A percentile compares a stretch with the other conserved stretches of the same genome.
These are phyloP conservation scores for Scytalopus superciliaris DNA, from an alignment of 2,113 vertebrate genomes.

Conservation along the genomic window DNA sequence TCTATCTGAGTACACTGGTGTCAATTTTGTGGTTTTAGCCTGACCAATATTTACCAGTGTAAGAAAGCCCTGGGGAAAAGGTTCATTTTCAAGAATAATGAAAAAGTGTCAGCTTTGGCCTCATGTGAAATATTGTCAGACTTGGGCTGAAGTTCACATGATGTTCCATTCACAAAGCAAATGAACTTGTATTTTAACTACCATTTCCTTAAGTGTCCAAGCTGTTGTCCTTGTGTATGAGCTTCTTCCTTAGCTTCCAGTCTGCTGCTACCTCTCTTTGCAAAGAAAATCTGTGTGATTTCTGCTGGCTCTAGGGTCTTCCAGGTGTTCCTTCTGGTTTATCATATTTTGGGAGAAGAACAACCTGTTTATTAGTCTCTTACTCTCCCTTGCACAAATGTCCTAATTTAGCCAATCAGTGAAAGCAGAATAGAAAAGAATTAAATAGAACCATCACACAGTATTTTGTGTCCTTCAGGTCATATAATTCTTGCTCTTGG, in stretches of 20 bases:
- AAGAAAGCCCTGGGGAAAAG: background rate
- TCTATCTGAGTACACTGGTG: background rate
- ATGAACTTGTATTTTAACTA: background rate
- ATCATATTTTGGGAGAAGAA: background rate
- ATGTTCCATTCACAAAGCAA: background rate
- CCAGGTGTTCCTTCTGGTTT: background rate
- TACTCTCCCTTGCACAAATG: background rate
- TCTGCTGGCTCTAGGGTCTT: background rate
- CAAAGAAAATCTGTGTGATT: background rate
- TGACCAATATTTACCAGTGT: background rate
- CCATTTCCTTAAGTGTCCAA: background rate
- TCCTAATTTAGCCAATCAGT: background rate
- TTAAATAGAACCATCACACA: background rate
- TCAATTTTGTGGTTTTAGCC: background rate
- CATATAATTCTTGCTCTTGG: accelerated
- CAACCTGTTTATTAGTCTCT: background rate
- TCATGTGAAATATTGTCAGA: background rate
- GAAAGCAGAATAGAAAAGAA: background rate
- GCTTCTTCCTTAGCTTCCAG: background rate
- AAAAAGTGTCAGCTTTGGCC: background rate
- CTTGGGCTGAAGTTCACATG: background rate
- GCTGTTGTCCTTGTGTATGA: background rate
- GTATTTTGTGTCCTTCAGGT: background rate
- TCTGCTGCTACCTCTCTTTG: background rate
- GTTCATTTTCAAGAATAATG: background rate